Conservation (phyloP, 2,888 invertebrate species). For the Eupeodes latifasciatus region DNA sequence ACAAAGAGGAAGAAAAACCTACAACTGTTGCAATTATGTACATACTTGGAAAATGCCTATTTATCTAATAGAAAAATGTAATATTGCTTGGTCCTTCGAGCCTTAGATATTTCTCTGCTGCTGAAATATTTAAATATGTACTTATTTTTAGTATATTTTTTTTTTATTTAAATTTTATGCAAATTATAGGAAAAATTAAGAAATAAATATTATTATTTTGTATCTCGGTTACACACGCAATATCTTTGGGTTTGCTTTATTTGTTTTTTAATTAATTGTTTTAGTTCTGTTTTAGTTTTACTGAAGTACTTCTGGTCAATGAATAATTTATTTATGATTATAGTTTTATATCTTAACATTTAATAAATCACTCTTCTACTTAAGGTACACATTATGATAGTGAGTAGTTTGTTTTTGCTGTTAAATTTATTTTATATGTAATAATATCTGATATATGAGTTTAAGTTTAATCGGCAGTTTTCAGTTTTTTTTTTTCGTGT, state of each 20-base stretch:
- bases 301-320: slow-evolving; percentile 69
- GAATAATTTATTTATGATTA: slow-evolving; percentile 60
- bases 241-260: slow-evolving; percentile 70
- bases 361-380: slow-evolving; percentile 72
- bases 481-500: slow-evolving; percentile 66
- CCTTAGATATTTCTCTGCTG: slow-evolving; percentile 53
- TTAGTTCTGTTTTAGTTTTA: slow-evolving; percentile 59
- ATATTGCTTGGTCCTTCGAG: slow-evolving; percentile 67
- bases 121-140: slow-evolving; percentile 43
- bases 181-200: slow-evolving; percentile 30
- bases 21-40: not conserved
- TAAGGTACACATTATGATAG: slow-evolving; percentile 74
- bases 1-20: not conserved
- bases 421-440: slow-evolving; percentile 51
- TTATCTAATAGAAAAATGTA: slow-evolving; percentile 48
- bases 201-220: slow-evolving; percentile 35
- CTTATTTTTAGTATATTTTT: slow-evolving; percentile 3
- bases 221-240: slow-evolving; percentile 54
- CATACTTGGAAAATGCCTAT: slow-evolving; percentile 44
- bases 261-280: not conserved
- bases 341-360: slow-evolving; percentile 69
- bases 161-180: slow-evolving; percentile 29
- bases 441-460: slow-evolving; percentile 62
- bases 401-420: slow-evolving; percentile 47
- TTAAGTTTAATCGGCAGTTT: slow-evolving; percentile 76